Conservation (phyloP, 53 echinoderm and acorn worm species). For the Temnopleurus reevesii region DNA sequence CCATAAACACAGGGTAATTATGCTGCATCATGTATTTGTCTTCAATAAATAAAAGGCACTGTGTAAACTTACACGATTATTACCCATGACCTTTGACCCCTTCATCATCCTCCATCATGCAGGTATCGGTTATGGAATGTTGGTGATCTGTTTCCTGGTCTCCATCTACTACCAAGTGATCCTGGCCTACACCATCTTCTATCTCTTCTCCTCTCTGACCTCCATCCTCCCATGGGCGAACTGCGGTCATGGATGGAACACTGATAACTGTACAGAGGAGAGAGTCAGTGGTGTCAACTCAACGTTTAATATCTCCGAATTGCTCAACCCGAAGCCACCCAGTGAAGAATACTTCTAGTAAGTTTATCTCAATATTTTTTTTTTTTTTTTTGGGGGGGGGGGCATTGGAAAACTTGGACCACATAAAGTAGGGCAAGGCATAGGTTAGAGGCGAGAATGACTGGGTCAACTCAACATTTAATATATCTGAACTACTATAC, state of each 20-base stretch:
- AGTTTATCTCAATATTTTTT: too few relatives aligned
- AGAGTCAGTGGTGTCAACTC: background rate
- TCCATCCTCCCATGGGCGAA: conserved; percentile 71
- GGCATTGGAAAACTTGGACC: too few relatives aligned
- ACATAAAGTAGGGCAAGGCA: too few relatives aligned
- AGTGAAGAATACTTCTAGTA: conserved; percentile 87
- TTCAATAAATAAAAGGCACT: too few relatives aligned
- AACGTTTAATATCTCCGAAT: conserved; percentile 19
- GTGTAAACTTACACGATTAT: too few relatives aligned
- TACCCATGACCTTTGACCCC: too few relatives aligned
- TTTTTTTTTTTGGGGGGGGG: too few relatives aligned
- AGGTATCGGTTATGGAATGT: conserved; percentile 86
- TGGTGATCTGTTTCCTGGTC: conserved; percentile 68
- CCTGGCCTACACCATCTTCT: conserved; percentile 81
- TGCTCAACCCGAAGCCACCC: conserved; percentile 59
- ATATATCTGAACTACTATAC: too few relatives aligned
- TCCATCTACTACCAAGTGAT: conserved; percentile 87
- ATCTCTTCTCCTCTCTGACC: conserved; percentile 68
- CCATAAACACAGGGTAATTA: too few relatives aligned
- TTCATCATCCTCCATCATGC: background rate
- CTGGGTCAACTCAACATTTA: too few relatives aligned
- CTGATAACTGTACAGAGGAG: conserved; percentile 50
- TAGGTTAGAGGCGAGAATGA: too few relatives aligned
- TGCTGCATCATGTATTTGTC: too few relatives aligned
- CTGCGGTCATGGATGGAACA: conserved; percentile 80